Conservation (phyloP, 2,797 vertebrate species). For the Gila robusta region DNA sequence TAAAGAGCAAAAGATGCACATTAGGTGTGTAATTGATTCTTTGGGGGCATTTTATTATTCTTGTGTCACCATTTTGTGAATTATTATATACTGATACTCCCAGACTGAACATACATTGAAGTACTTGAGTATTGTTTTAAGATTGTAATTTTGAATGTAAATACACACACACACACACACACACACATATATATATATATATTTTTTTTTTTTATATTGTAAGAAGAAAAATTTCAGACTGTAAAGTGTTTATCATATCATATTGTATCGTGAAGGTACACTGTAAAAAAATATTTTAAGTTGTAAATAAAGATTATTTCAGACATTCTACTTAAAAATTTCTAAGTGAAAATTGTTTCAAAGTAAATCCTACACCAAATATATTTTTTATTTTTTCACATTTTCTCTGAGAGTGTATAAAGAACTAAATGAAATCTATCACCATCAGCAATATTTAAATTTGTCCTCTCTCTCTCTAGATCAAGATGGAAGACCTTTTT, state of each 20-base stretch:
- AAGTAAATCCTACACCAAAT: not conserved
- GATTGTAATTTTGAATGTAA: no score
- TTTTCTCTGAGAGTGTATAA: not conserved
- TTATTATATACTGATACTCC: no score
- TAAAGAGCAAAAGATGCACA: not conserved
- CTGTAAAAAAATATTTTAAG: not conserved
- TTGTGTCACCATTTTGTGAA: not conserved
- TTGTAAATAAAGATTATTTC: not conserved
- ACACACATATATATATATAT: no score
- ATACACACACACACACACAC: no score
- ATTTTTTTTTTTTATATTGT: no score
- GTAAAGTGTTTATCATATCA: not conserved
- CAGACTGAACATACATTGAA: no score
- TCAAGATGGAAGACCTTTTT: slow-evolving; percentile 64
- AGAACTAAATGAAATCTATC: not conserved
- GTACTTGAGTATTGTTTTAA: no score
- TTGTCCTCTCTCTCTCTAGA: slow-evolving; percentile 28
- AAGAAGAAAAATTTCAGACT: not conserved
- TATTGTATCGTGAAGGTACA: not conserved
- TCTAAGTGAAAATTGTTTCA: not conserved
- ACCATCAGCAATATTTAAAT: not conserved
- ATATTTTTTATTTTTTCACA: not conserved
- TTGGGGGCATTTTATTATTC: not conserved
- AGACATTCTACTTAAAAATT: not conserved
- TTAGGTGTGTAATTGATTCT: not conserved